Conservation (phyloP, 1,140 invertebrate genomes). For the Atopsyche davidsoni region DNA sequence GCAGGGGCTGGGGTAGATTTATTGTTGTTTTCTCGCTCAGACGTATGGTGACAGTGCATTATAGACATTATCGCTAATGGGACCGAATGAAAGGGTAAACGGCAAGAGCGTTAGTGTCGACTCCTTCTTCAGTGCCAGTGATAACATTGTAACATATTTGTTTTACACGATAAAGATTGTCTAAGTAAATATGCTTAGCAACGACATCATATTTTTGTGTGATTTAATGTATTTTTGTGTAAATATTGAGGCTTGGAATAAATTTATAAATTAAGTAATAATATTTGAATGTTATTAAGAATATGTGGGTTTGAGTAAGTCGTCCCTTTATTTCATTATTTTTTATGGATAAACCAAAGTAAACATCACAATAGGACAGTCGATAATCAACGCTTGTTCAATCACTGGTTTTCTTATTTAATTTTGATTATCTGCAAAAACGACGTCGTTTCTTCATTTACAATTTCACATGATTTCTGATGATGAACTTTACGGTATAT, state of each 20-base stretch:
- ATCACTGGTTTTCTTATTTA: too few species aligned
- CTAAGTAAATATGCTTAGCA: not conserved
- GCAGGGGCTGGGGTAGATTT: constrained; percentile 19
- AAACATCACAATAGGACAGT: too few species aligned
- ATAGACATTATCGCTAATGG: constrained; percentile 18
- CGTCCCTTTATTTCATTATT: too few species aligned
- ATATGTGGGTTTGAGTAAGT: not conserved
- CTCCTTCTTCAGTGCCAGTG: too few species aligned
- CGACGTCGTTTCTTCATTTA: too few species aligned
- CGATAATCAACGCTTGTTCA: too few species aligned
- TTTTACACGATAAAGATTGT: not conserved
- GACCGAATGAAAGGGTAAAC: constrained; percentile 4
- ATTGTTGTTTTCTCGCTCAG: constrained; percentile 22
- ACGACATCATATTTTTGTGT: not conserved
- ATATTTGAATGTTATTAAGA: not conserved
- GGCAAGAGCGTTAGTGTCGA: too few species aligned
- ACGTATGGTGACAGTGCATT: constrained; percentile 20
- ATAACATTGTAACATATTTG: too few species aligned
- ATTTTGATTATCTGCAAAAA: too few species aligned
- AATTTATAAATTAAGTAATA: not conserved
- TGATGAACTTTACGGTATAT: too few species aligned
- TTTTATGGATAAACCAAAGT: too few species aligned
- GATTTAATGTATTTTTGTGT: not conserved
- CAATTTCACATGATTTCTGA: too few species aligned
- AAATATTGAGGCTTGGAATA: not conserved